Percentiles rank a stretch among this genome's conserved stretches.
Evolutionary conservation across 2,113 vertebrate species (phyloP).

Genomic region (Lepus americanus): DNA sequence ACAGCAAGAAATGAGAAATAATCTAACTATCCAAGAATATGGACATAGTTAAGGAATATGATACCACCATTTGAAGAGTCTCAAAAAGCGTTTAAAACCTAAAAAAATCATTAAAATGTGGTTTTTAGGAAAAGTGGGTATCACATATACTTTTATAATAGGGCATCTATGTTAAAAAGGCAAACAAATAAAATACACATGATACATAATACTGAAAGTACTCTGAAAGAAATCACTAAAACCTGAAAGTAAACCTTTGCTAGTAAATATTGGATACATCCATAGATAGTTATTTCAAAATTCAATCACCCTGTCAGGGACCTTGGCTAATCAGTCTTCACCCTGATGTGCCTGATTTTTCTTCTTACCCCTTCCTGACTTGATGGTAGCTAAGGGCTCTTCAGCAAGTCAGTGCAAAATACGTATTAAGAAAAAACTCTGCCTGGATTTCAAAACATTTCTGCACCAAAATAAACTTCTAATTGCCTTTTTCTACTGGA

Average conservation of each 20-base stretch:
- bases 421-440: no score
- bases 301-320: not conserved
- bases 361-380: slow-evolving; percentile 3
- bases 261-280: slow-evolving; percentile 2
- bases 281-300: slow-evolving; percentile 37
- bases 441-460: no score
- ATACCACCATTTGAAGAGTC: not conserved
- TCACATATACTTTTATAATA: slow-evolving; percentile 38
- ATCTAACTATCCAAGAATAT: slow-evolving; percentile 37
- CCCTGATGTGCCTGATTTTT: not conserved
- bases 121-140: not conserved
- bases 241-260: slow-evolving; percentile 37
- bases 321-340: slow-evolving; percentile 1
- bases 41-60: slow-evolving; percentile 27
- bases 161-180: not conserved
- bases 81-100: slow-evolving; percentile 32
- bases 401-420: no score
- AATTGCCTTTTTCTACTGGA: no score
- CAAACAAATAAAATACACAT: not conserved
- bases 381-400: not conserved
- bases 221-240: not conserved
- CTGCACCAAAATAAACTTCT: no score
- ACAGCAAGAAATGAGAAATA: slow-evolving; percentile 50
- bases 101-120: slow-evolving; percentile 12
- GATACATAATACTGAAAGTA: not conserved